A percentile compares a stretch with the other conserved stretches of the same genome.
Conservation (phyloP, 2,888 invertebrate genomes). For the Pyrrhosoma nymphula region DNA sequence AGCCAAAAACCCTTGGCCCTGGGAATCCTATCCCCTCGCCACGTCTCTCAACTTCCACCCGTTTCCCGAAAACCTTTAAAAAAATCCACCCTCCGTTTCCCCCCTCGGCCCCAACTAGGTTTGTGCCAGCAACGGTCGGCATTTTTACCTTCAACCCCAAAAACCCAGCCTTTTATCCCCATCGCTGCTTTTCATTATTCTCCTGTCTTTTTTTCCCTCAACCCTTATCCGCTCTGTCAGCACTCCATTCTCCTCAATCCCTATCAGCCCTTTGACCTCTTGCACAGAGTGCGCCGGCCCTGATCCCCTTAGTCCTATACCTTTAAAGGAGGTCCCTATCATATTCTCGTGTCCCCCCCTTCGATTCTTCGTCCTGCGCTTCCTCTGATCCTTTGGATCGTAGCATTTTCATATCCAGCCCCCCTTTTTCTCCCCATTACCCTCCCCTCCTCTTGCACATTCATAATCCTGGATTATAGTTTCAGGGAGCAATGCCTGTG, state of each 20-base stretch:
- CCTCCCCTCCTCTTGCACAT: background rate
- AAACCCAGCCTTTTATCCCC: slow-evolving; percentile 36
- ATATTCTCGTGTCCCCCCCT: background rate
- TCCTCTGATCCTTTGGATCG: background rate
- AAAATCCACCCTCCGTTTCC: background rate
- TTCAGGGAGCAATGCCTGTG: background rate
- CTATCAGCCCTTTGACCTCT: slow-evolving; percentile 43
- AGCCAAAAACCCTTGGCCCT: too few species aligned
- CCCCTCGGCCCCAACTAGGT: background rate
- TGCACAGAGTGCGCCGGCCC: background rate
- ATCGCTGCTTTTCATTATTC: background rate
- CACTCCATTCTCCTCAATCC: background rate
- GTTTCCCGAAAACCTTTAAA: background rate
- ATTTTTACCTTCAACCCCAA: background rate
- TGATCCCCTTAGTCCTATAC: background rate
- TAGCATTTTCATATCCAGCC: background rate
- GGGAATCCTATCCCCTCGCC: background rate
- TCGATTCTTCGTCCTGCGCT: background rate
- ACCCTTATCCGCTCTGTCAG: slow-evolving; percentile 58
- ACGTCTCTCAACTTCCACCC: background rate
- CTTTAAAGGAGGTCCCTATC: background rate
- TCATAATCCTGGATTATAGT: background rate
- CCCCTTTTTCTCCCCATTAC: background rate
- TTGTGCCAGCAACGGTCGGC: background rate
- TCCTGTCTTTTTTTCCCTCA: background rate